Evolutionary conservation across 2,113 vertebrate genomes (phyloP).

Genomic region (Saguinus midas): DNA sequence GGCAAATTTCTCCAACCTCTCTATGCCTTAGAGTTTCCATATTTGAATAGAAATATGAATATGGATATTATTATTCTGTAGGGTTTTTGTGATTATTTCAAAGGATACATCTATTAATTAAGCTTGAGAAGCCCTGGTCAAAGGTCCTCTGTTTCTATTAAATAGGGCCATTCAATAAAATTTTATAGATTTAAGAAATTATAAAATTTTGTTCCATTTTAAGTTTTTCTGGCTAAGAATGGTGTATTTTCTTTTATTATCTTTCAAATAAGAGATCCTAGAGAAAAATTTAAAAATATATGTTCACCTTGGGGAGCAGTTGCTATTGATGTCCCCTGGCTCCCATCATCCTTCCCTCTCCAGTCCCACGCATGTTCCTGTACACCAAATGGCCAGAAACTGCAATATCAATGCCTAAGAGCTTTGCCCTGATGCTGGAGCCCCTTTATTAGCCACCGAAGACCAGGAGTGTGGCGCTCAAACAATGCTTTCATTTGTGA

Average conservation of each 20-base stretch:
- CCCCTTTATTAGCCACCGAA: not conserved
- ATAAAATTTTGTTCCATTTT: too few relatives aligned
- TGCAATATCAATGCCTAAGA: not conserved
- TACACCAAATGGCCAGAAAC: not conserved
- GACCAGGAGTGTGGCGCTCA: not conserved
- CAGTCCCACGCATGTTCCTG: rapidly evolving
- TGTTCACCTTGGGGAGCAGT: not conserved
- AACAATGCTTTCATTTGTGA: not conserved
- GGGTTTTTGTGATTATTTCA: not conserved
- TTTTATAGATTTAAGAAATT: too few relatives aligned
- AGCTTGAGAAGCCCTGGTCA: not conserved
- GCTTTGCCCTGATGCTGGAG: not conserved
- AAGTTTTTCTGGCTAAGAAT: too few relatives aligned
- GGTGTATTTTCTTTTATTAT: too few relatives aligned
- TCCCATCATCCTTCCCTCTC: not conserved
- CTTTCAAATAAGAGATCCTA: too few relatives aligned
- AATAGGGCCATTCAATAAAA: not conserved
- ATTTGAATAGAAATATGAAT: not conserved
- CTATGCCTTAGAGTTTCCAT: not conserved
- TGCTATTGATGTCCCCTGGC: not conserved
- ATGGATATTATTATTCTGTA: not conserved
- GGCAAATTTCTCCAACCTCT: not conserved
- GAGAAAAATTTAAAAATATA: not conserved
- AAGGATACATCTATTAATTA: not conserved
- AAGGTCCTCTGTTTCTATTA: not conserved